These are phyloP conservation scores for Parazoanthus darwini DNA, from an alignment of 92 coral and sea anemone species.

Conservation along the genomic window DNA sequence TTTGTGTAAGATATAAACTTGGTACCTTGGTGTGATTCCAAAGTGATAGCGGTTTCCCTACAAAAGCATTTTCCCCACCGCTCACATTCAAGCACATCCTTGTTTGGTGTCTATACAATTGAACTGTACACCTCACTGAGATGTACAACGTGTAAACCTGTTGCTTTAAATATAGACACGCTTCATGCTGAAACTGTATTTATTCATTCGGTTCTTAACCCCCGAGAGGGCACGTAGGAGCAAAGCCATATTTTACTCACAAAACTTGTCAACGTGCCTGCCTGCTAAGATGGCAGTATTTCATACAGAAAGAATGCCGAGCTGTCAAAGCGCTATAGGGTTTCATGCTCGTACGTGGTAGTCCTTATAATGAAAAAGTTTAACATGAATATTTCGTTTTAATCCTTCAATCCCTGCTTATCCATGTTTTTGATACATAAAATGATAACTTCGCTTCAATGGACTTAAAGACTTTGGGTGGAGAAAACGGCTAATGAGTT, in stretches of 20 bases:
- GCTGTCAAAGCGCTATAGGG: conserved; percentile 61
- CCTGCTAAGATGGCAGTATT: conserved; percentile 67
- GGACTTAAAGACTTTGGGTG: conserved; percentile 1
- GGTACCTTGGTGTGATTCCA: conserved; percentile 32
- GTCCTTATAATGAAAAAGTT: neutral
- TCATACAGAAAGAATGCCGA: conserved; percentile 47
- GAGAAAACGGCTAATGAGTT: conserved; percentile 13
- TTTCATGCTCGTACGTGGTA: conserved; percentile 31
- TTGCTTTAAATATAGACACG: neutral
- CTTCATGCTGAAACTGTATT: conserved; percentile 40
- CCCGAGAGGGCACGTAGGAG: conserved; percentile 43
- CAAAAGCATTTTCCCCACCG: conserved; percentile 5
- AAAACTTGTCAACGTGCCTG: conserved; percentile 67
- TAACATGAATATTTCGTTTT: neutral
- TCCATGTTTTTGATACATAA: neutral
- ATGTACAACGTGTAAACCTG: conserved; percentile 8
- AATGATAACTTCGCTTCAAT: conserved; percentile 11
- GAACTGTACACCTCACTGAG: conserved; percentile 24
- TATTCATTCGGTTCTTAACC: conserved; percentile 33
- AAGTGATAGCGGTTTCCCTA: neutral
- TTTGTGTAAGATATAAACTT: neutral
- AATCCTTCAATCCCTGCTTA: neutral
- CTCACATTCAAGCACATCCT: neutral
- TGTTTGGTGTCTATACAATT: conserved; percentile 15
- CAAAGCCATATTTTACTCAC: conserved; percentile 85